Conservation (phyloP, 2,888 invertebrate genomes). For the Lasioglossum malachurum region DNA sequence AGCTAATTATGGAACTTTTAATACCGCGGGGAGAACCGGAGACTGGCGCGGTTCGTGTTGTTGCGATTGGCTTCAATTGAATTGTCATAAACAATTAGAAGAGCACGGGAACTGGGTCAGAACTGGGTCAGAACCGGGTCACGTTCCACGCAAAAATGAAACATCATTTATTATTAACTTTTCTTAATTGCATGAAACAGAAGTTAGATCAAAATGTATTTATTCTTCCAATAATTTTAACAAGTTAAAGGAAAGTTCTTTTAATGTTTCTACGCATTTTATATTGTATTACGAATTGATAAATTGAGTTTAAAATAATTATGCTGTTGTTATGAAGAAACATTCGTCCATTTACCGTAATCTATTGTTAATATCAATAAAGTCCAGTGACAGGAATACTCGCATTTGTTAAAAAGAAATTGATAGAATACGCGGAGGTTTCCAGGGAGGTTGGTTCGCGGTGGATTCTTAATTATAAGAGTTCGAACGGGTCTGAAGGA, state of each 20-base stretch:
- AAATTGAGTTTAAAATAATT: too few relatives aligned
- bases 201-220: neutral
- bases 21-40: neutral
- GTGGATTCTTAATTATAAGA: neutral
- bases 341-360: too few relatives aligned
- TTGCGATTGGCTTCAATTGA: neutral
- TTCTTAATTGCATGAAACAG: neutral
- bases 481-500: neutral
- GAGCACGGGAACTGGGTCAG: neutral
- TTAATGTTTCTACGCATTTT: too few relatives aligned
- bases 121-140: neutral
- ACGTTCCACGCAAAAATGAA: neutral
- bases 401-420: neutral
- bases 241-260: neutral
- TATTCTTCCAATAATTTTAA: neutral
- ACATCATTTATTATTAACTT: neutral
- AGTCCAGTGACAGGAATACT: neutral
- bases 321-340: too few relatives aligned
- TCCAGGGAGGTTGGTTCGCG: neutral
- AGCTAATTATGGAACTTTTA: conserved; percentile 19
- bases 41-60: neutral
- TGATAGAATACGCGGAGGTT: neutral
- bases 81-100: conserved; percentile 18
- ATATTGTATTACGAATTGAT: too few relatives aligned
- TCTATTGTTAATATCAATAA: neutral